A percentile compares a stretch with the other conserved stretches of the same genome.
Conservation (phyloP, 1,140 invertebrate genomes). For the Phymastichus coffea region DNA sequence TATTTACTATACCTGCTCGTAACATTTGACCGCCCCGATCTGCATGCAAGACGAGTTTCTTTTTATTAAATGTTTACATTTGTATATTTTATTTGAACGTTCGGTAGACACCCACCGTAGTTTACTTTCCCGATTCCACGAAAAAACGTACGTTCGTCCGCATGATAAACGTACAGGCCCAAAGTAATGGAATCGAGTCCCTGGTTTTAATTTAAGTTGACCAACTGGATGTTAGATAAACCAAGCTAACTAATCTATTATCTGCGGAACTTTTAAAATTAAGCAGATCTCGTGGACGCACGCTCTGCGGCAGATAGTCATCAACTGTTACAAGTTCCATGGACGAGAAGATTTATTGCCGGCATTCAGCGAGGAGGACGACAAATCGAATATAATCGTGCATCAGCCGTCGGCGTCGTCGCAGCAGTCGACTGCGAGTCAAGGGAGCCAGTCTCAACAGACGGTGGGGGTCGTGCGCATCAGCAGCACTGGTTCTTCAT, state of each 20-base stretch:
- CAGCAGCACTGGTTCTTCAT: slow-evolving; percentile 58
- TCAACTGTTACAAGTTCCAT: slow-evolving; percentile 98
- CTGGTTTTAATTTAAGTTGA: no score
- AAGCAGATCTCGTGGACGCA: slow-evolving; percentile 95
- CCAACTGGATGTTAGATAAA: no score
- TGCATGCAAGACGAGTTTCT: no score
- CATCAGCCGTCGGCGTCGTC: slow-evolving; percentile 50
- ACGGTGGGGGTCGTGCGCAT: slow-evolving; percentile 69
- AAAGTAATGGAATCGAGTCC: no score
- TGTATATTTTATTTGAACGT: no score
- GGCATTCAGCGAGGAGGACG: slow-evolving; percentile 90
- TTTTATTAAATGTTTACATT: no score
- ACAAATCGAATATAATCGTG: slow-evolving; percentile 62
- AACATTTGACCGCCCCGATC: no score
- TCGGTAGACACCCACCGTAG: no score
- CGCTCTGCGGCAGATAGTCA: slow-evolving; percentile 94
- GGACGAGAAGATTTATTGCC: slow-evolving; percentile 93
- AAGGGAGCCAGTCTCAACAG: slow-evolving; percentile 49
- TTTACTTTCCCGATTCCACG: no score
- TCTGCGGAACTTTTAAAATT: slow-evolving; percentile 23
- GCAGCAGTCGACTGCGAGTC: slow-evolving; percentile 38
- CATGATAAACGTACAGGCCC: no score
- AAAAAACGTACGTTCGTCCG: no score
- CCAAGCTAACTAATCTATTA: slow-evolving; percentile 25
- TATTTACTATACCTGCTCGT: no score